These are phyloP conservation scores for Eleginops maclovinus DNA, from an alignment of 2,113 vertebrate species.

Conservation along the genomic window DNA sequence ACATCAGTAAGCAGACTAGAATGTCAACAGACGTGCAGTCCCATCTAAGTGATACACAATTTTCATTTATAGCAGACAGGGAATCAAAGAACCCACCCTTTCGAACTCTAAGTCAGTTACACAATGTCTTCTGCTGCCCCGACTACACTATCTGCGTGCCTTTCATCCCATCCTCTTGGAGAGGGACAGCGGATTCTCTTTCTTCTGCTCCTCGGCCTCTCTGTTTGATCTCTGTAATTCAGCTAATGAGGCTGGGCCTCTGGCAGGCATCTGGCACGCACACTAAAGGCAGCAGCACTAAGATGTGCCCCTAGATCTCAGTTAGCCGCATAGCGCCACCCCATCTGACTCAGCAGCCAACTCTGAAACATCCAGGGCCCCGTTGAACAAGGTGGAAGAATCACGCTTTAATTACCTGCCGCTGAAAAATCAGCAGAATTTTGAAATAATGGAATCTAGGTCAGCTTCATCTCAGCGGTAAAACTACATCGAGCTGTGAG, in stretches of 20 bases:
- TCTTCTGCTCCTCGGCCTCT: constrained; percentile 76
- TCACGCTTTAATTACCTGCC: constrained; percentile 65
- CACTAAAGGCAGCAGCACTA: constrained; percentile 72
- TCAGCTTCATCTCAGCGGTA: constrained; percentile 50
- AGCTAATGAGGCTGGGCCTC: constrained; percentile 82
- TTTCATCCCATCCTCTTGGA: constrained; percentile 80
- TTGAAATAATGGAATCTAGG: constrained; percentile 66
- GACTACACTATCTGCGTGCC: constrained; percentile 67
- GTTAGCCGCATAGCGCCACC: constrained; percentile 66
- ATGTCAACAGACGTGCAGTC: constrained; percentile 60
- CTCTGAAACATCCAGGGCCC: constrained; percentile 46
- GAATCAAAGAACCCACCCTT: constrained; percentile 76
- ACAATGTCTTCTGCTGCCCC: constrained; percentile 74
- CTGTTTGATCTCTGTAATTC: constrained; percentile 84
- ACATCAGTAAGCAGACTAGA: constrained; percentile 49
- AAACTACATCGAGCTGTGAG: constrained; percentile 33
- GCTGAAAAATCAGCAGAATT: constrained; percentile 66
- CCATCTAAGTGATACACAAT: constrained; percentile 70
- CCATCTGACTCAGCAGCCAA: constrained; percentile 78
- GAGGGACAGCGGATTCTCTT: constrained; percentile 76
- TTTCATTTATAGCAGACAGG: constrained; percentile 73
- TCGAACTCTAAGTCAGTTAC: constrained; percentile 71
- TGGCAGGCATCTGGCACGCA: constrained; percentile 81
- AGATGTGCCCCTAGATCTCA: constrained; percentile 72
- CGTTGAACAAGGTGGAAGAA: constrained; percentile 55